Evolutionary conservation across 2,797 vertebrate genomes (phyloP).

Genomic region (Coluber constrictor): DNA sequence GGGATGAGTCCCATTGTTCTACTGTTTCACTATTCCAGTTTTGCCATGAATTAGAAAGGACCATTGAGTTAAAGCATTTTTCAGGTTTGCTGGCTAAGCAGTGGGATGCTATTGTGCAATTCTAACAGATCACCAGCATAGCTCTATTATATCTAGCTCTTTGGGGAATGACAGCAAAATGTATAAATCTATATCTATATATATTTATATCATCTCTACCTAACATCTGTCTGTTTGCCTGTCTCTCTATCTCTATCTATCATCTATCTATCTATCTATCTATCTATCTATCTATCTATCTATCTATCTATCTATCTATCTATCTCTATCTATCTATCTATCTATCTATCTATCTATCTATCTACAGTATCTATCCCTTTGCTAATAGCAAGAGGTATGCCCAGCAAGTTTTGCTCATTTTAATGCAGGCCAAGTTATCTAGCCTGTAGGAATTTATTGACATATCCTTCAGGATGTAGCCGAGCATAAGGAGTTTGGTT

Average conservation of each 20-base stretch:
- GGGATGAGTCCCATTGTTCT: neutral
- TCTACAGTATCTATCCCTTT: neutral
- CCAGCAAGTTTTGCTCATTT: conserved; percentile 47
- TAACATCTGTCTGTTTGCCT: neutral
- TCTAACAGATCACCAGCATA: neutral
- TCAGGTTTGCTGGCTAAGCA: neutral
- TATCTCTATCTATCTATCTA: no score
- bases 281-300: no score
- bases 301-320: no score
- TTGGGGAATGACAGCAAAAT: neutral
- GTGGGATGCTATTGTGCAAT: neutral
- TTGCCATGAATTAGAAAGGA: neutral
- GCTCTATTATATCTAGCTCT: neutral
- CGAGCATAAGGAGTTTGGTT: neutral
- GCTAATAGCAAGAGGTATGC: conserved; percentile 41
- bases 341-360: no score
- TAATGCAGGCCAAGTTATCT: conserved; percentile 30
- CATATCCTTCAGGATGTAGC: neutral
- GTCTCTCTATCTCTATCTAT: no score
- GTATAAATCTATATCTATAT: no score
- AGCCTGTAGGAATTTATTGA: conserved; percentile 16
- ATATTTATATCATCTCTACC: neutral
- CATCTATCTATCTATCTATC: no score
- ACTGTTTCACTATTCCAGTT: neutral
- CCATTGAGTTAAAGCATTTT: neutral